A percentile compares a stretch with the other conserved stretches of the same genome.
phyloP scores from a whole-genome alignment of 2,797 vertebrate species.

The Selene dorsalis region DNA sequence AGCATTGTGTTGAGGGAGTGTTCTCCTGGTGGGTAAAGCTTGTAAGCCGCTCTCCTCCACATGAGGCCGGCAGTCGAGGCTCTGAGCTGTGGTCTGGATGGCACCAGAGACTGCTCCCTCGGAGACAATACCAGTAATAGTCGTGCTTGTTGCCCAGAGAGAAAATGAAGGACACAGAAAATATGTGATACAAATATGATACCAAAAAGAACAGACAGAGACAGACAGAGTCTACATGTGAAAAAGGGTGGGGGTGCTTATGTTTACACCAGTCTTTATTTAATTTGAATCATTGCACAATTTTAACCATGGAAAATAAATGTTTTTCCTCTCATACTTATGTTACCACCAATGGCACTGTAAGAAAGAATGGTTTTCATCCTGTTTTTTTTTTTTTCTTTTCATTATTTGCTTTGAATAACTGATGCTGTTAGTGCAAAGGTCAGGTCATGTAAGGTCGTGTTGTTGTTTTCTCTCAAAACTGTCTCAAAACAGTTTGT shows the following conservation, averaged over 20 bases:
- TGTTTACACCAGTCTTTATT: background rate
- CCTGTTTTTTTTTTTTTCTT: background rate
- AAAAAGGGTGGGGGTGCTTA: background rate
- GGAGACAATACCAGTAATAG: conserved; percentile 50
- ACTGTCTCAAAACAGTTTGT: conserved; percentile 25
- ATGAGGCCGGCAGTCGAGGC: conserved; percentile 76
- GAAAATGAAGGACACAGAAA: conserved; percentile 45
- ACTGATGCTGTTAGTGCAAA: background rate
- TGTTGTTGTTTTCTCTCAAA: conserved; percentile 32
- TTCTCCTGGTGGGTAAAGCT: conserved; percentile 77
- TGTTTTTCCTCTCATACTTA: background rate
- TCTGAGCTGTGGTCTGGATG: conserved; percentile 77
- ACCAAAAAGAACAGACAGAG: background rate
- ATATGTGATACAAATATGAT: conserved; percentile 49
- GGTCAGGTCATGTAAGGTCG: conserved; percentile 44
- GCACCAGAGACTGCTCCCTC: conserved; percentile 67
- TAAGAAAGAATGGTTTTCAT: background rate
- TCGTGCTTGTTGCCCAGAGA: conserved; percentile 52
- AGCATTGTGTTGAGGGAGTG: conserved; percentile 81
- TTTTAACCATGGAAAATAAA: conserved; percentile 5
- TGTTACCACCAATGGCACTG: background rate
- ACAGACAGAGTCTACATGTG: background rate
- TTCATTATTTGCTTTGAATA: conserved; percentile 3
- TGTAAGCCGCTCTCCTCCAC: conserved; percentile 79
- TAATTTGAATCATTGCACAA: background rate